Base-by-base conservation (phyloP, 2,113 vertebrate genomes). In the Oncorhynchus clarkii region DNA sequence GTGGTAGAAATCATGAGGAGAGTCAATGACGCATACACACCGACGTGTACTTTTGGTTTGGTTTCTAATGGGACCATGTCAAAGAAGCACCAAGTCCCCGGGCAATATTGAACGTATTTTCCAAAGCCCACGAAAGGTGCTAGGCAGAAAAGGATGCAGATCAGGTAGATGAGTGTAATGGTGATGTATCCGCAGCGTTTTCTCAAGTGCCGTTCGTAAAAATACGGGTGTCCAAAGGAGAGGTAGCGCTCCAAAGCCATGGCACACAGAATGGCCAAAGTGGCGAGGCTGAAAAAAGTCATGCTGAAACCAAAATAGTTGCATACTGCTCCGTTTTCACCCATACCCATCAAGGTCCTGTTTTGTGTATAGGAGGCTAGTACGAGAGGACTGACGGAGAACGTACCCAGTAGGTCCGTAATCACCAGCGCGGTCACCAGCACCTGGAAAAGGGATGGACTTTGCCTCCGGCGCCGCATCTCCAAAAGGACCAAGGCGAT, bases 31-130 rank as follows among this genome's bases (percentile, higher is more conserved):
- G 94, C 94, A 1, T 95, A 96, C 3, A 96, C 80, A 0, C 89
- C 87, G 16, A 93, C 90, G 87, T 93, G 95, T 18, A 86, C 2
- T 9, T 76, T 57, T 0, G 70, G 2, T 2, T 1, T 14, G 0
- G 3, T 12, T 0, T 64, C 20, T 0, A 0, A 3, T 4, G 76
- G 54, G 57, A 67, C 13, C 92, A 93, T 91, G 45, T 87, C 76
- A 74, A 96, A 87, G 89, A 96, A 96, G 88, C 96, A 96, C 95
- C 95, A 96, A 0, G 95, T 95, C 6, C 96, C 95, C 0, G 95
- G 96, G 72, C 89, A 92, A 72, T 96, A 94, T 84, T 95, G 93
- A 0, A 84, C 84, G 49, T 92, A 95, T 1, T 27, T 22, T 0
- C 93, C 88, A 0, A 91, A 87, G 27, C 81, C 87, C 77, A 93